Evolutionary conservation across 2,797 vertebrate genomes (phyloP).

Genomic region (Pangasius macronema): DNA sequence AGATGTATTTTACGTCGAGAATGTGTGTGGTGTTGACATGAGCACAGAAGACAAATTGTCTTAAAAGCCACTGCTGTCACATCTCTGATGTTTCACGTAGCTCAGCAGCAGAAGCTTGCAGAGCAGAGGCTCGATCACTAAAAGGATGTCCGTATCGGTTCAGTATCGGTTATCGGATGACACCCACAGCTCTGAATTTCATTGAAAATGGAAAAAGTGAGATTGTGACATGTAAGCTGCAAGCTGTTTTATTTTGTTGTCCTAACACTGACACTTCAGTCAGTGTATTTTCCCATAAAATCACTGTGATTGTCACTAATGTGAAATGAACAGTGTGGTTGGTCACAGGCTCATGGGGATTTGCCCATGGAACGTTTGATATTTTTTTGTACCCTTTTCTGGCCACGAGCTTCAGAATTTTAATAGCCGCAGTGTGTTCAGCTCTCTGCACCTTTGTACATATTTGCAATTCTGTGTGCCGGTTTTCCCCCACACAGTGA

Average conservation of each 20-base stretch:
- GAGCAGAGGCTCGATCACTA: neutral
- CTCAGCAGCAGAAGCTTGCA: too few relatives aligned
- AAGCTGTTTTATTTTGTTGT: neutral
- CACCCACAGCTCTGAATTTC: neutral
- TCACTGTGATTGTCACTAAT: neutral
- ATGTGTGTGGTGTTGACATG: neutral
- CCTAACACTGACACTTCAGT: neutral
- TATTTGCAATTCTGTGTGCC: neutral
- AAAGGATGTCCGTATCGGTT: neutral
- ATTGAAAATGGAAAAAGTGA: neutral
- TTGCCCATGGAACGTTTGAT: neutral
- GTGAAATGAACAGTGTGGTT: neutral
- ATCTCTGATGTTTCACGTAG: neutral
- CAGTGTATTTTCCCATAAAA: neutral
- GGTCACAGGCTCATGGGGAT: too few relatives aligned
- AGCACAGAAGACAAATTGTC: slow-evolving; percentile 2
- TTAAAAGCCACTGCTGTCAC: neutral
- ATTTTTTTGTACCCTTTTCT: neutral
- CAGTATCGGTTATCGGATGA: neutral
- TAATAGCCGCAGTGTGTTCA: neutral
- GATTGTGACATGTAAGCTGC: neutral
- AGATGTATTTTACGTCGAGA: neutral
- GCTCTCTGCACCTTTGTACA: neutral
- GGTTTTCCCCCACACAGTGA: neutral
- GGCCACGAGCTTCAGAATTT: neutral